These are phyloP conservation scores for Dreissena rostriformis DNA, from an alignment of 1,140 invertebrate species.

Conservation along the genomic window DNA sequence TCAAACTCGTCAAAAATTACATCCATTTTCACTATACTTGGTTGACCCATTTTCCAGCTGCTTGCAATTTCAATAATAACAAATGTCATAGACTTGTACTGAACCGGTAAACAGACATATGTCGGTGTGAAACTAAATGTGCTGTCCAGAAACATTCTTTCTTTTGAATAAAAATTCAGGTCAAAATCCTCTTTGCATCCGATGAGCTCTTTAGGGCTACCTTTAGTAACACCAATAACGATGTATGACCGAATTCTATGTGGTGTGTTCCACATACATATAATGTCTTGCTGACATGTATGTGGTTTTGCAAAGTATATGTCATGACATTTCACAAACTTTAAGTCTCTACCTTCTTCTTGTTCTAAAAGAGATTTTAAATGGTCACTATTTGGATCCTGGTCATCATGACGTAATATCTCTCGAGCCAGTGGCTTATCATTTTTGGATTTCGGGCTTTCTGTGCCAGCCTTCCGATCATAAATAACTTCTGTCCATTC, in stretches of 20 bases:
- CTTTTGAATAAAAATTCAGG: not conserved
- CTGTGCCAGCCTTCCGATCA: too few species aligned
- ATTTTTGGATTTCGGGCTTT: too few species aligned
- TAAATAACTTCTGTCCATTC: too few species aligned
- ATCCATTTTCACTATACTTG: slow-evolving; percentile 1
- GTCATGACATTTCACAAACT: not conserved
- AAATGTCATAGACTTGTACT: not conserved
- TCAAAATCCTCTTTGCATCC: not conserved
- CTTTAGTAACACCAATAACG: not conserved
- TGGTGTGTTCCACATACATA: slow-evolving; percentile 16
- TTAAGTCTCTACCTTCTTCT: not conserved
- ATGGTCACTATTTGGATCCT: too few species aligned
- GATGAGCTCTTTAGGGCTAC: not conserved
- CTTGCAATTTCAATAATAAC: not conserved
- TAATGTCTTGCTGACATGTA: not conserved
- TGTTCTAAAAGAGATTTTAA: not conserved
- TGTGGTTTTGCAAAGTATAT: not conserved
- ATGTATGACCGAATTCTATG: slow-evolving; percentile 9
- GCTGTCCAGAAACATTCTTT: not conserved
- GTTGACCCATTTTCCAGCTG: not conserved
- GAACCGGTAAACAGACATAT: not conserved
- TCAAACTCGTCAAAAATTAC: not conserved
- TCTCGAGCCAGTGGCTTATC: too few species aligned
- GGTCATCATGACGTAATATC: too few species aligned
- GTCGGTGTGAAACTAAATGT: slow-evolving; percentile 6